A percentile compares a stretch with the other conserved stretches of the same genome.
These are phyloP conservation scores for Chymomyza costata DNA, from an alignment of 1,140 invertebrate species.

Conservation along the genomic window DNA sequence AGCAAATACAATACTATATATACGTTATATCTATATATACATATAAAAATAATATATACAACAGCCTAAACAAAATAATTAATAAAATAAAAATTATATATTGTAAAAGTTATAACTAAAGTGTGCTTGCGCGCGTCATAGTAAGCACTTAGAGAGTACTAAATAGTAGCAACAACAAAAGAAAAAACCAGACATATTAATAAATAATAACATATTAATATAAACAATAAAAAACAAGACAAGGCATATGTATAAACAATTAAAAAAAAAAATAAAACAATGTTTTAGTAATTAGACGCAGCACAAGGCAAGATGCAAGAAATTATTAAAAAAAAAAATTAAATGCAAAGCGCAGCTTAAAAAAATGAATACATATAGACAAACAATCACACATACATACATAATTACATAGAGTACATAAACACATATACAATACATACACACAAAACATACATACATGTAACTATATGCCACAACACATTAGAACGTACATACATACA, in stretches of 20 bases:
- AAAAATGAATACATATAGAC: too few relatives aligned
- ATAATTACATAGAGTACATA: too few relatives aligned
- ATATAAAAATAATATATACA: conserved; percentile 66
- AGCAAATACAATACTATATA: conserved; percentile 59
- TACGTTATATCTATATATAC: conserved; percentile 12
- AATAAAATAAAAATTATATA: conserved; percentile 36
- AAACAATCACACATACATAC: too few relatives aligned
- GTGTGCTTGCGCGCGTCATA: too few relatives aligned
- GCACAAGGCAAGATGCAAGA: too few relatives aligned
- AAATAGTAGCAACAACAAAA: conserved; percentile 52
- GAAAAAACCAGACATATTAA: conserved; percentile 20
- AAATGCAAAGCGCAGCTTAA: too few relatives aligned
- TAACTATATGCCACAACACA: neutral
- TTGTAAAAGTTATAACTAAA: too few relatives aligned
- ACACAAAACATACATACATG: neutral
- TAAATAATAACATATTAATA: conserved; percentile 9
- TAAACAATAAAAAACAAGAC: conserved; percentile 26
- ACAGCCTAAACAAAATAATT: conserved; percentile 56
- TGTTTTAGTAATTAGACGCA: too few relatives aligned
- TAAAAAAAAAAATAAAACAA: too few relatives aligned
- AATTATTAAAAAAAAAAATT: too few relatives aligned
- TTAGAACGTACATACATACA: too few relatives aligned
- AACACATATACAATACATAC: too few relatives aligned
- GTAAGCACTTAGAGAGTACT: conserved; percentile 68
- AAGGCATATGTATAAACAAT: conserved; percentile 51